Conservation (phyloP, 2,797 vertebrate genomes). For the Denticeps clupeoides region DNA sequence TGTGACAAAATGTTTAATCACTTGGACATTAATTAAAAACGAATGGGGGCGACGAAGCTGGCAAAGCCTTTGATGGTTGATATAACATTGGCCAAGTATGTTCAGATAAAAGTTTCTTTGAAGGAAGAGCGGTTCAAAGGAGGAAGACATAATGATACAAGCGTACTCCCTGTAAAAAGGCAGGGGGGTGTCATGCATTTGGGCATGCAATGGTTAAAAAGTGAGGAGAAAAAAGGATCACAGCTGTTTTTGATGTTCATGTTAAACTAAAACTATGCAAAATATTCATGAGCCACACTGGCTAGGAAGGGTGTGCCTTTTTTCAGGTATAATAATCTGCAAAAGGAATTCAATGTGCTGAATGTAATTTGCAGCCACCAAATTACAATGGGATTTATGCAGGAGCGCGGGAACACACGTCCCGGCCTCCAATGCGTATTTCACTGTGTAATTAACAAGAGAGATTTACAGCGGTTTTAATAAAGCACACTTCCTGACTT, state of each 20-base stretch:
- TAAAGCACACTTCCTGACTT: slow-evolving; percentile 3
- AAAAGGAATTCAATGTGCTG: neutral
- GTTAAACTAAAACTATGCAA: neutral
- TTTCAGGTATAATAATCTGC: slow-evolving; percentile 3
- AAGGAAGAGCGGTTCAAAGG: neutral
- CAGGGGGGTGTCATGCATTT: slow-evolving; percentile 1
- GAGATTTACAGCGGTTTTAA: slow-evolving; percentile 2
- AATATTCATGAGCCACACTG: no score
- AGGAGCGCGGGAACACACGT: neutral
- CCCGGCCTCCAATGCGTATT: slow-evolving; percentile 1
- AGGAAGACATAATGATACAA: neutral
- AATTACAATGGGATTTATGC: slow-evolving; percentile 4
- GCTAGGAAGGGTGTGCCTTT: no score
- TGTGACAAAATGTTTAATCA: neutral
- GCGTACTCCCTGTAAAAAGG: neutral
- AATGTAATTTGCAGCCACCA: slow-evolving; percentile 4
- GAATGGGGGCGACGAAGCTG: neutral
- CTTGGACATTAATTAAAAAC: slow-evolving; percentile 4
- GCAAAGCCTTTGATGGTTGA: neutral
- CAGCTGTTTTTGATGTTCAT: slow-evolving; percentile 2
- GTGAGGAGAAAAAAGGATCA: neutral
- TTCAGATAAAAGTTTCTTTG: slow-evolving; percentile 2
- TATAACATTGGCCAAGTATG: neutral
- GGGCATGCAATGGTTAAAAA: slow-evolving; percentile 3
- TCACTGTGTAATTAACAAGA: slow-evolving; percentile 2